These are phyloP conservation scores for Zaprionus davidi DNA, from an alignment of 1,140 invertebrate genomes.

Conservation along the genomic window DNA sequence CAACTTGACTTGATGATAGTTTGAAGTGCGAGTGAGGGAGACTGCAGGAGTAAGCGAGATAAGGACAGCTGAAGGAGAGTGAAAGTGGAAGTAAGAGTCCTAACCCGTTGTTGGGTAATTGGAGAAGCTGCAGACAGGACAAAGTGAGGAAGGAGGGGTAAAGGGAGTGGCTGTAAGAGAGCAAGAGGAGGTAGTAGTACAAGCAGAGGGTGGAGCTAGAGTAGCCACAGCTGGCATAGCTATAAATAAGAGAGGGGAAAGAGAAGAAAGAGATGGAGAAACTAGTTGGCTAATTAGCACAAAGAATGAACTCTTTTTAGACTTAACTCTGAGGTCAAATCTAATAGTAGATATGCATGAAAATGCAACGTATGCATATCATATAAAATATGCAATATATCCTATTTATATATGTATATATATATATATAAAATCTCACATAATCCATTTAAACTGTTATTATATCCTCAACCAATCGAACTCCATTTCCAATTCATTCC, in stretches of 20 bases:
- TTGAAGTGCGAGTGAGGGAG: constrained; percentile 19
- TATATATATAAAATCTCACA: no score
- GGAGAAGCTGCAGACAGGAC: constrained; percentile 9
- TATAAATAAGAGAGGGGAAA: background rate
- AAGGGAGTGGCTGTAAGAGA: background rate
- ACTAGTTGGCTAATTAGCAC: no score
- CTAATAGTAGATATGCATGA: no score
- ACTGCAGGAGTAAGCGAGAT: background rate
- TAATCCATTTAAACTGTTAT: no score
- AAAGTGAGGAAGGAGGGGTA: background rate
- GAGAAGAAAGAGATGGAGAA: background rate
- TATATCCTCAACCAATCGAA: background rate
- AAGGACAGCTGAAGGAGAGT: no score
- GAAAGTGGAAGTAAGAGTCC: background rate
- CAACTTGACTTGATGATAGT: constrained; percentile 35
- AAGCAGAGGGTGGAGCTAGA: background rate
- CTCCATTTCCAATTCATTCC: background rate
- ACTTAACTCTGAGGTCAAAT: no score
- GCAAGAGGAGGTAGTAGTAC: background rate
- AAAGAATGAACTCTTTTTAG: no score
- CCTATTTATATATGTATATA: no score
- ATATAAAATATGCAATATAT: no score
- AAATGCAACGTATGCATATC: no score
- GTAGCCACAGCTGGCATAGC: background rate
- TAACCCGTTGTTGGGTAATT: constrained; percentile 39